These are phyloP conservation scores for Catocala nupta DNA, from an alignment of 2,888 invertebrate species.

Conservation along the genomic window DNA sequence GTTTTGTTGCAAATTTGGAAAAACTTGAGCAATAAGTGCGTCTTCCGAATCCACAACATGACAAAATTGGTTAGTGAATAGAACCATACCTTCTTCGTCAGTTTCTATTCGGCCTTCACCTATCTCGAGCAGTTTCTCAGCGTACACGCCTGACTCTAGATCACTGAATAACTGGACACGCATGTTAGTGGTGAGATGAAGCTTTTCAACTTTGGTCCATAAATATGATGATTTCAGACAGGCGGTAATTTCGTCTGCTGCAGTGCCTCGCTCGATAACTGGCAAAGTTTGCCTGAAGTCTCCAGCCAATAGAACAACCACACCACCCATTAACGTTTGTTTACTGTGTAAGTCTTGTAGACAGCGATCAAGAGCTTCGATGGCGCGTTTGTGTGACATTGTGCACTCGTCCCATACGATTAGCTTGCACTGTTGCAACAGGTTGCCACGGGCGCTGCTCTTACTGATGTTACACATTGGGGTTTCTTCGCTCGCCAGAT, in stretches of 20 bases:
- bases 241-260: constrained; percentile 50
- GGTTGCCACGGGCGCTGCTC: constrained; percentile 24
- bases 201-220: constrained; percentile 39
- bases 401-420: constrained; percentile 52
- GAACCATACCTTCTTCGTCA: constrained; percentile 44
- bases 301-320: constrained; percentile 29
- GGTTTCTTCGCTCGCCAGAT: constrained; percentile 37
- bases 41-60: constrained; percentile 24
- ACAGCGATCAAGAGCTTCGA: constrained; percentile 35
- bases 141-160: constrained; percentile 43
- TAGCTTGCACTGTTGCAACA: constrained; percentile 34
- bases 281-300: constrained; percentile 30
- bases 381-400: constrained; percentile 34
- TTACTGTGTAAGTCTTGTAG: constrained; percentile 34
- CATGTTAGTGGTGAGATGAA: constrained; percentile 48
- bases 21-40: constrained; percentile 44
- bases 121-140: constrained; percentile 27
- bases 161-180: constrained; percentile 46
- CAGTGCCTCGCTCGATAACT: constrained; percentile 45
- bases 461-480: constrained; percentile 45
- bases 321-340: constrained; percentile 23
- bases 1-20: constrained; percentile 44
- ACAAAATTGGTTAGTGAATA: constrained; percentile 44
- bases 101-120: constrained; percentile 44
- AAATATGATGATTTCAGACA: constrained; percentile 46